These are phyloP conservation scores for Caenorhabditis auriculariae DNA, from an alignment of 2,888 invertebrate species.

Conservation along the genomic window DNA sequence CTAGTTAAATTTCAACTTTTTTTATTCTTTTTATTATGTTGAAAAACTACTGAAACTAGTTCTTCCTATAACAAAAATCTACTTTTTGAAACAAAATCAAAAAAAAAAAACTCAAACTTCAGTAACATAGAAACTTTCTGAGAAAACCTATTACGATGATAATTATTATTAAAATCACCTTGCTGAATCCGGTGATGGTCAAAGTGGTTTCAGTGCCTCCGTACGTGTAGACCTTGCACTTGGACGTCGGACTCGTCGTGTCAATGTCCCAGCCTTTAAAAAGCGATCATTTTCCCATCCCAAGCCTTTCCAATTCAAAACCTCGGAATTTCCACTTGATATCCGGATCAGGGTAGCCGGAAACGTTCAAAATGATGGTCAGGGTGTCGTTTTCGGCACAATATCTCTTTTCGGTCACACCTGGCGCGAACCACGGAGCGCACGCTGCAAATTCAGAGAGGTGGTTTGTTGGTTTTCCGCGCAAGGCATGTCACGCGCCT, in stretches of 20 bases:
- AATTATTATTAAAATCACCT: conserved; percentile 9
- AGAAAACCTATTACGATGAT: too few species aligned
- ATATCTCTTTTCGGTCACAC: conserved; percentile 73
- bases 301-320: not conserved
- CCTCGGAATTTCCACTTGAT: conserved; percentile 67
- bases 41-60: too few species aligned
- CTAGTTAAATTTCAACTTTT: too few species aligned
- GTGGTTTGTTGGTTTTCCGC: too few species aligned
- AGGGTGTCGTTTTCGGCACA: conserved; percentile 88
- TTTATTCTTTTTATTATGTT: too few species aligned
- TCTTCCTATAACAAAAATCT: too few species aligned
- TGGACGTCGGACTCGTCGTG: conserved; percentile 50
- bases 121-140: too few species aligned
- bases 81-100: too few species aligned
- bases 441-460: conserved; percentile 50
- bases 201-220: conserved; percentile 63
- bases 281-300: conserved; percentile 50
- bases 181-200: conserved; percentile 64
- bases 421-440: conserved; percentile 75
- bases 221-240: conserved; percentile 53
- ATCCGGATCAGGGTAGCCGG: conserved; percentile 92
- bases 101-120: too few species aligned
- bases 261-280: conserved; percentile 60
- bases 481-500: too few species aligned
- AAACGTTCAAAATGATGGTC: conserved; percentile 88